Conservation (phyloP, 1,140 invertebrate genomes). For the Antheraea mylitta region DNA sequence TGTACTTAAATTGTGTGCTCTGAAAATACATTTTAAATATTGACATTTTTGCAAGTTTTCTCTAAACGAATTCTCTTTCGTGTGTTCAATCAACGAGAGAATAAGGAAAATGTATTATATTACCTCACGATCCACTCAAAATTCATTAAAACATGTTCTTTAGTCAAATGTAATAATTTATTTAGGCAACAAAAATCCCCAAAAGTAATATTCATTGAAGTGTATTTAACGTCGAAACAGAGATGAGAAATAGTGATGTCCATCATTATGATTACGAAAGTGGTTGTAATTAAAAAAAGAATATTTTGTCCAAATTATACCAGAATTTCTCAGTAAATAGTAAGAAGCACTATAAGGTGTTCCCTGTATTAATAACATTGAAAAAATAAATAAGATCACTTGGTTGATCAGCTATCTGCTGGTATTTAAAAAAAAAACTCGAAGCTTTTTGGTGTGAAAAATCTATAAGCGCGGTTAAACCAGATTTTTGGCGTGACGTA, state of each 20-base stretch:
- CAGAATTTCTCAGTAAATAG: too few relatives aligned
- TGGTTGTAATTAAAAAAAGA: too few relatives aligned
- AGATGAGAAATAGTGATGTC: constrained; percentile 38
- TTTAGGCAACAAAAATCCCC: constrained; percentile 74
- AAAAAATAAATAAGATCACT: too few relatives aligned
- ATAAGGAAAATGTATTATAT: constrained; percentile 59
- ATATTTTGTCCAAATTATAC: too few relatives aligned
- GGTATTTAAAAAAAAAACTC: too few relatives aligned
- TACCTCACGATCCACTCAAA: constrained; percentile 46
- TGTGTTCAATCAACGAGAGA: constrained; percentile 56
- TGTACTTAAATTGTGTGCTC: background rate
- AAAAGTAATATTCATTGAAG: constrained; percentile 75
- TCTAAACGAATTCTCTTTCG: constrained; percentile 66
- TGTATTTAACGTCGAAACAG: constrained; percentile 59
- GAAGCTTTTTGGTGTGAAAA: too few relatives aligned
- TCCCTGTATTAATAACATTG: too few relatives aligned
- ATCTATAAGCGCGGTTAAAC: too few relatives aligned
- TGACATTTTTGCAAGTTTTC: constrained; percentile 27
- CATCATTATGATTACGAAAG: background rate
- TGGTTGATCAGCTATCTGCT: too few relatives aligned
- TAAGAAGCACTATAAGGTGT: too few relatives aligned
- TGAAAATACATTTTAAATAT: constrained; percentile 21
- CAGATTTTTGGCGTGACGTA: too few relatives aligned
- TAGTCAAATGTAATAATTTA: constrained; percentile 74
- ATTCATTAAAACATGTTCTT: constrained; percentile 73